Base-by-base conservation (phyloP, 2,113 vertebrate species). In the Globicephala melas region DNA sequence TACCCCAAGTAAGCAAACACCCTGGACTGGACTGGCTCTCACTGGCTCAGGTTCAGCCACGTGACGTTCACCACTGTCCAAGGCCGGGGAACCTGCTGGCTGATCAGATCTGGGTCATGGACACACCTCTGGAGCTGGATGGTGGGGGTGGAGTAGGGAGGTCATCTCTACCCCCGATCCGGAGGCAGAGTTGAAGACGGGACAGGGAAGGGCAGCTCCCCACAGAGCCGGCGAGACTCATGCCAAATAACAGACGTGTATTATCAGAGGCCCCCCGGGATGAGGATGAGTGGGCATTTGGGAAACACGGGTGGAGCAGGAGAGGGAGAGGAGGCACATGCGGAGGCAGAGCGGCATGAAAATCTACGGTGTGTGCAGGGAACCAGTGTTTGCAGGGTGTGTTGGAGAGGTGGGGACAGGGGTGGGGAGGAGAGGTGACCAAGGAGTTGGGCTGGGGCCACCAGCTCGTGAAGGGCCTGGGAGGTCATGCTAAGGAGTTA, bases 311-410 rank as follows among this genome's bases (percentile, higher is more conserved):
- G 71, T 8, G 3, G 2, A 4, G 26, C 38, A 14, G 2, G 36
- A 31, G 74, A 11, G 21, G 77, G 26, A 47, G 44, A 47, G 44
- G 44, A 47, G 44, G 8, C 38, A 2, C 2, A 3, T 14, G 12
- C 9, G 0, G 5, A 31, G 33, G 53, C 33, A 36, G 25, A 62
- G 33, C 26, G 12, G 53, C 25, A 1, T 28, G 83, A 12, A n/a
- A 26, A 17, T 6, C 5, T 28, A 1, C 0, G 18, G 63, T 5
- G 6, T 8, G 28, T 44, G 38, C 60, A 0, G 2, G 11, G 20
- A 36, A 33, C 68, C 31, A 13, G 33, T 8, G 62, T 28, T 7
- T 41, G 31, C 17, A 14, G 73, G 71, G 47, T 4, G 9, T 10
- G 55, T n/a, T 1, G 6, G 14, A 26, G 44, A 3, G 13, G 38